These are phyloP conservation scores for Gymnosoma rotundatum DNA, from an alignment of 2,888 invertebrate genomes.

Conservation along the genomic window DNA sequence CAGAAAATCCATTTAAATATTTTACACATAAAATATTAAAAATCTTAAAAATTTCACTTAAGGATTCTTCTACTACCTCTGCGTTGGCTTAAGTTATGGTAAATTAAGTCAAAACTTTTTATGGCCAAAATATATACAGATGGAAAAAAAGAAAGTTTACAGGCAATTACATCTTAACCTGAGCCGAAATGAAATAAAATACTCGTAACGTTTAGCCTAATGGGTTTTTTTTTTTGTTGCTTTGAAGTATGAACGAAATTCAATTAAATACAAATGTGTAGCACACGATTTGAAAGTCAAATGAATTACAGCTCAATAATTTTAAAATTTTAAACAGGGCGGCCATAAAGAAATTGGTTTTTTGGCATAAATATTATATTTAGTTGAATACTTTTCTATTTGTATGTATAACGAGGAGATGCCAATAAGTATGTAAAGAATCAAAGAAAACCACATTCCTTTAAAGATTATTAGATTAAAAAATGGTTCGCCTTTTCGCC, in stretches of 20 bases:
- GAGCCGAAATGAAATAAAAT: slow-evolving; percentile 51
- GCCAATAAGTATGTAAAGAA: too few species aligned
- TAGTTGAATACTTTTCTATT: too few species aligned
- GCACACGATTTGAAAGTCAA: slow-evolving; percentile 57
- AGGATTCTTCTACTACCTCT: neutral
- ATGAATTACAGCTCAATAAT: slow-evolving; percentile 49
- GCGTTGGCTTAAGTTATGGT: slow-evolving; percentile 54
- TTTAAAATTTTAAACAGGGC: slow-evolving; percentile 22
- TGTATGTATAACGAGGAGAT: too few species aligned
- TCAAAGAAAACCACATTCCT: too few species aligned
- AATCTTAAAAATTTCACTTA: neutral
- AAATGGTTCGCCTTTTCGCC: too few species aligned
- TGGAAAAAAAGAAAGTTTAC: slow-evolving; percentile 56
- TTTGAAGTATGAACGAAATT: slow-evolving; percentile 27
- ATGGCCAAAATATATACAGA: slow-evolving; percentile 12
- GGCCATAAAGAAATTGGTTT: neutral
- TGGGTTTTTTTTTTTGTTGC: neutral
- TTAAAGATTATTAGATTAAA: too few species aligned
- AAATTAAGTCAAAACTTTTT: slow-evolving; percentile 54
- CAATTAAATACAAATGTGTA: slow-evolving; percentile 60
- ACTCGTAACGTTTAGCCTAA: neutral
- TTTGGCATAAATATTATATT: neutral
- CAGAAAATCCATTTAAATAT: slow-evolving; percentile 26
- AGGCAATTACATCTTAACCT: slow-evolving; percentile 59
- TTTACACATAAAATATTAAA: neutral